Conservation (phyloP, 1,140 invertebrate genomes). For the Hypsibius dujardini region DNA sequence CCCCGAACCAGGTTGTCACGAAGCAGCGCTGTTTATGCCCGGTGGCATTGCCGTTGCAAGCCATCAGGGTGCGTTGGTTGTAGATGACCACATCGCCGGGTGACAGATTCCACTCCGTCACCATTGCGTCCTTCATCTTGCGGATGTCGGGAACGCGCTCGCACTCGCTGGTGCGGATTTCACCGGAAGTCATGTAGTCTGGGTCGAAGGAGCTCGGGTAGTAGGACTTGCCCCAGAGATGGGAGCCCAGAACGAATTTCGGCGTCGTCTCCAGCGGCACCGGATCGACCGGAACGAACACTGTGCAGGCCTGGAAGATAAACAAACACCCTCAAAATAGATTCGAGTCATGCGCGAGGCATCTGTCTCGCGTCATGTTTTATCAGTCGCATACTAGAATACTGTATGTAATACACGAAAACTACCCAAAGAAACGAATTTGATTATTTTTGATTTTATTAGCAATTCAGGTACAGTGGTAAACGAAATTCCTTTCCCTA, state of each 20-base stretch:
- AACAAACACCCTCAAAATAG: neutral
- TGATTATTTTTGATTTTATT: too few species aligned
- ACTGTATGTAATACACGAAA: neutral
- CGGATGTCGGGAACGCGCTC: neutral
- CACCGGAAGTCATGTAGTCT: neutral
- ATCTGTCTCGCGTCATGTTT: neutral
- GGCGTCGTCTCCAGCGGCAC: conserved; percentile 25
- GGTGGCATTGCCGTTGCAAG: neutral
- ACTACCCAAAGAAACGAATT: neutral
- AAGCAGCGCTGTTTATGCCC: neutral
- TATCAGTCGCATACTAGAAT: neutral
- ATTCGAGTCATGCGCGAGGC: neutral
- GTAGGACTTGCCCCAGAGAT: conserved; percentile 26
- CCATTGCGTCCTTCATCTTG: neutral
- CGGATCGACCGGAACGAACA: conserved; percentile 28
- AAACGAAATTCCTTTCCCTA: too few species aligned
- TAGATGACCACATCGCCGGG: conserved; percentile 1
- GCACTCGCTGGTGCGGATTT: neutral
- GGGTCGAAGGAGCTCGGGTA: conserved; percentile 21
- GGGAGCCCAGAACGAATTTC: conserved; percentile 28
- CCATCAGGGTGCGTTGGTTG: neutral
- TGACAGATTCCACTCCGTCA: neutral
- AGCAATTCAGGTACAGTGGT: too few species aligned
- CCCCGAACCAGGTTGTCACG: neutral
- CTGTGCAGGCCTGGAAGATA: conserved; percentile 25